Percentiles rank a stretch among this genome's conserved stretches.
Evolutionary conservation across 2,113 vertebrate species (phyloP).

Genomic region (Pelecanoides urinatrix): DNA sequence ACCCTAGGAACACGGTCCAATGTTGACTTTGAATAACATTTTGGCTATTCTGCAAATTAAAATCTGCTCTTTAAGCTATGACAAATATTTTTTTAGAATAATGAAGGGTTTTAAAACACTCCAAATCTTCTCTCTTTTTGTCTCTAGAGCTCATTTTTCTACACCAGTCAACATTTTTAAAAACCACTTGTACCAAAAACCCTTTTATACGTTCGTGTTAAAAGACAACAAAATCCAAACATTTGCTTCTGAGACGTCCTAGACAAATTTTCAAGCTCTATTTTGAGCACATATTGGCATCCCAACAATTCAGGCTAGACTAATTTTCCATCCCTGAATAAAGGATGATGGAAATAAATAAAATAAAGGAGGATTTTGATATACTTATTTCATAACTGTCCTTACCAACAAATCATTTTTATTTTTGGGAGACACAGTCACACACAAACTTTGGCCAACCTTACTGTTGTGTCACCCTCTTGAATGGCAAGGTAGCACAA

Average conservation of each 20-base stretch:
- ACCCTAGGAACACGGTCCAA: neutral
- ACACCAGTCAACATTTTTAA: neutral
- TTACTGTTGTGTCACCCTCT: neutral
- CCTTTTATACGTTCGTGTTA: neutral
- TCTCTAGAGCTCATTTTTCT: neutral
- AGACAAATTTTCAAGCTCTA: neutral
- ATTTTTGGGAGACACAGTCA: neutral
- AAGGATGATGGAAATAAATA: too few relatives aligned
- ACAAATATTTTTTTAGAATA: constrained; percentile 35
- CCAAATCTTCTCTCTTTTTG: neutral
- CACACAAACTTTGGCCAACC: neutral
- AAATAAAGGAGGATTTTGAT: neutral
- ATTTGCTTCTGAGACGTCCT: neutral
- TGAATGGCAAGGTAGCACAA: fast-evolving
- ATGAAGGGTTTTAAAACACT: neutral
- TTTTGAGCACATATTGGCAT: neutral
- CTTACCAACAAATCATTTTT: neutral
- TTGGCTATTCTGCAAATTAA: constrained; percentile 8
- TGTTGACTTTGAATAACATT: constrained; percentile 13
- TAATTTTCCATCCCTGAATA: neutral
- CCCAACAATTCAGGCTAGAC: neutral
- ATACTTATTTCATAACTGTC: neutral
- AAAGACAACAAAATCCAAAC: neutral
- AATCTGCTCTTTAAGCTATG: constrained; percentile 19
- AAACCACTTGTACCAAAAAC: neutral